phyloP scores from a whole-genome alignment of 64 coral and sea anemone genomes.

The Platygyra sinensis region DNA sequence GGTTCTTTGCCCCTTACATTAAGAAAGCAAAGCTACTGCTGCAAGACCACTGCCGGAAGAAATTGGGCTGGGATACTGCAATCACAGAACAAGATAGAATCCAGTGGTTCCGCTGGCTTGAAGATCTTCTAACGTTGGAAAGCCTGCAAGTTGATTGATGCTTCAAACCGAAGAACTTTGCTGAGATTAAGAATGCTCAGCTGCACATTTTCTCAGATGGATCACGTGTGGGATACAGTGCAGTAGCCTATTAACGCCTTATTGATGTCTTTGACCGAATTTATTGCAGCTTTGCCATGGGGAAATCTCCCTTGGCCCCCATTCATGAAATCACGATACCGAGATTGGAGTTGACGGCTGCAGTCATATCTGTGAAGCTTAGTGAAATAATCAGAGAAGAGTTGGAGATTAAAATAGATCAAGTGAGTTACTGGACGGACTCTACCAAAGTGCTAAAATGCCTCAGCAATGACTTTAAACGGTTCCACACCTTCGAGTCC shows the following conservation, averaged over 20 bases:
- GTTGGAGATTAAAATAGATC: not conserved
- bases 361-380: not conserved
- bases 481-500: conserved; percentile 29
- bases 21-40: too few species aligned
- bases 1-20: too few species aligned
- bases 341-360: not conserved
- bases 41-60: too few species aligned
- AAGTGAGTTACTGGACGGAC: conserved; percentile 40
- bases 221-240: conserved; percentile 7
- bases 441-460: conserved; percentile 38
- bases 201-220: conserved; percentile 26
- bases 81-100: not conserved
- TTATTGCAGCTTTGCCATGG: conserved; percentile 10
- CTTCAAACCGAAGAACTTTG: conserved; percentile 27
- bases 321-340: conserved; percentile 11
- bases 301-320: not conserved
- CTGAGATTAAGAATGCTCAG: not conserved
- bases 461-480: conserved; percentile 11
- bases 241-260: conserved; percentile 36
- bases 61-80: too few species aligned
- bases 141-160: not conserved
- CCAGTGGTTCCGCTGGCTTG: conserved; percentile 2
- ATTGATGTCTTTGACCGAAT: not conserved
- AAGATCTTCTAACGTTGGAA: too few species aligned
- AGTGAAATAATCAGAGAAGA: not conserved